Percentiles rank a stretch among this genome's conserved stretches.
phyloP scores from a whole-genome alignment of 1,140 invertebrate genomes.

The Hetaerina americana region DNA sequence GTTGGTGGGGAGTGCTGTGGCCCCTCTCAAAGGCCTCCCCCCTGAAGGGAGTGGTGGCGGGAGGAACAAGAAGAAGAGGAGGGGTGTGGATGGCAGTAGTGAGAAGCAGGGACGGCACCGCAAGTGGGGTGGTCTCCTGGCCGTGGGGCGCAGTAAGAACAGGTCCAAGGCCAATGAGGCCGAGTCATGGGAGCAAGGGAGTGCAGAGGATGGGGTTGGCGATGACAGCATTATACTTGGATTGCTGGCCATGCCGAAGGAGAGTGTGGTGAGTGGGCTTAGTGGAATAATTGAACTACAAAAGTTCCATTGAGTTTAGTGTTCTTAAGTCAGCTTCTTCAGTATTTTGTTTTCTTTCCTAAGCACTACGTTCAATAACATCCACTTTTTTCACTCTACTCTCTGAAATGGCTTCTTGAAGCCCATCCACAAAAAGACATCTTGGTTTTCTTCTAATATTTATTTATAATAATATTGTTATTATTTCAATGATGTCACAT shows the following conservation, averaged over 20 bases:
- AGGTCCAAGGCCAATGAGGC: background rate
- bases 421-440: no score
- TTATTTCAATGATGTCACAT: no score
- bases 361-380: no score
- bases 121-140: background rate
- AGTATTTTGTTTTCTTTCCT: no score
- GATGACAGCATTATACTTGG: background rate
- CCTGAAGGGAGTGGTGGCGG: background rate
- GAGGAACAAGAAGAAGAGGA: background rate
- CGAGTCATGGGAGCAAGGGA: background rate
- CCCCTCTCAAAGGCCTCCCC: background rate
- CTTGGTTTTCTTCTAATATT: no score
- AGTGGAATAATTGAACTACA: no score
- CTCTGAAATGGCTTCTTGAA: no score
- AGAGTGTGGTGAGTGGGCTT: constrained; percentile 49
- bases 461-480: no score
- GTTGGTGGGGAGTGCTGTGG: no score
- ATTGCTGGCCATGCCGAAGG: constrained; percentile 44
- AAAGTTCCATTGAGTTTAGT: no score
- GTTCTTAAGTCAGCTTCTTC: no score
- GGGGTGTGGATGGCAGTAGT: background rate
- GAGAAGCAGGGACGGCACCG: background rate
- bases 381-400: no score
- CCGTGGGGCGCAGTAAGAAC: background rate
- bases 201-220: background rate